Conservation (phyloP, 2,888 invertebrate genomes). For the Ecliptopera silaceata region DNA sequence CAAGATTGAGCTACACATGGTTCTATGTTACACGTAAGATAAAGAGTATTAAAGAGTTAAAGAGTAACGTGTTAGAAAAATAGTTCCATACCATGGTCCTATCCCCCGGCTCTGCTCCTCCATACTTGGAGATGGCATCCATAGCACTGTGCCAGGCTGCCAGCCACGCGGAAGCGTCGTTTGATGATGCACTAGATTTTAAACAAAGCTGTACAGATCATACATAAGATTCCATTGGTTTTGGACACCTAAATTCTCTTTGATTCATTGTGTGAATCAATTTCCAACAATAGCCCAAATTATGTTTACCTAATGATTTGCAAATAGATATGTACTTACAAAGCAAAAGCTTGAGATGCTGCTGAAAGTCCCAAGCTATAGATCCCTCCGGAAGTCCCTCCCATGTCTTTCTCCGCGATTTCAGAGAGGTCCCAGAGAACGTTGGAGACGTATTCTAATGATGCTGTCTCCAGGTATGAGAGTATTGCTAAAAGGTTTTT, state of each 20-base stretch:
- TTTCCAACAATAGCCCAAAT: too few species aligned
- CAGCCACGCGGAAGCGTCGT: conserved; percentile 72
- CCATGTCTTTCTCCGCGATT: conserved; percentile 87
- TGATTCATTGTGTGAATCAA: too few species aligned
- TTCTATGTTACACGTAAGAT: too few species aligned
- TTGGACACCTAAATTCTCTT: too few species aligned
- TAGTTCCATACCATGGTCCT: conserved; percentile 86
- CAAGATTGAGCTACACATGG: too few species aligned
- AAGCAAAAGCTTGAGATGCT: conserved; percentile 77
- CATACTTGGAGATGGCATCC: conserved; percentile 85
- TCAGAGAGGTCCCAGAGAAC: conserved; percentile 80
- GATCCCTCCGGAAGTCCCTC: conserved; percentile 91
- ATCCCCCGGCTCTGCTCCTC: conserved; percentile 88
- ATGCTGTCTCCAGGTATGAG: conserved; percentile 54
- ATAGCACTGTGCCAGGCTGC: conserved; percentile 81
- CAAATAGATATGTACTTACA: too few species aligned
- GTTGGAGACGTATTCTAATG: conserved; percentile 63
- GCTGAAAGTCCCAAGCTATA: conserved; percentile 90
- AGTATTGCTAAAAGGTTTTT: conserved; percentile 51
- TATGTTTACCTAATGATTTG: too few species aligned
- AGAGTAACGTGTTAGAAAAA: too few species aligned
- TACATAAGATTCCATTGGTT: too few species aligned
- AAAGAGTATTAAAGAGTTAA: too few species aligned
- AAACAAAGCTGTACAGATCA: too few species aligned
- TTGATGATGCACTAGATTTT: conserved; percentile 50